Evolutionary conservation across 2,888 invertebrate genomes (phyloP), one percentile per base, ranked within the genome.

Genomic region (Cephus rjabovi): DNA sequence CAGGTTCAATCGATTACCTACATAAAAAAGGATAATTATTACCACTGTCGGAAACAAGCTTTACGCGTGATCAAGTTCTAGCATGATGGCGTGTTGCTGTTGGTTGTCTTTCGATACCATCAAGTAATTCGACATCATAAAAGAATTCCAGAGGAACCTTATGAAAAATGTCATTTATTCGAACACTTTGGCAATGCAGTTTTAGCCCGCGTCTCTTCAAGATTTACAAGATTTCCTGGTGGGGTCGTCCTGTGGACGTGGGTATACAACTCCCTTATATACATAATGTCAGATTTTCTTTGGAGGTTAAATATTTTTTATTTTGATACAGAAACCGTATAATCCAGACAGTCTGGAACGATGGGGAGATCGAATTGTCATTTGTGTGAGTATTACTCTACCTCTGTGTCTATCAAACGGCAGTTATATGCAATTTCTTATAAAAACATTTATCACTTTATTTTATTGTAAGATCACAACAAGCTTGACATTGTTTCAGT

Each of bases 361-460:
- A 92, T 95, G 95, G 93, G 95, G 96, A 56, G 95, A 97, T 86
- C 95, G 95, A 90, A 92, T 96, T 34, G 93, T 97, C 68, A 93
- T 94, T 82, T 93, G 94, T 69, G 95, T 96, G 92, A 94, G 94
- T 91, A 81, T 84, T 56, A 75, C 37, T 9, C 69, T 15, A 15
- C 15, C 4, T 40, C 40, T 40, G 15, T 40, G 15, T 40, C 15
- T 40, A 6, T 15, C 69, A 37, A 77, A 77, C 69, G 68, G 56
- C 76, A 75, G 71, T 74, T 75, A 68, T 12, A 77, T 77, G 31
- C 75, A 11, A 69, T 34, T n/a, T 70, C 23, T 74, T 69, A 40
- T 76, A 77, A 70, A 30, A 75, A 34, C 1, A 40, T 40, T 75
- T 15, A 37, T 35, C 37, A 40, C 40, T 40, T 40, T 6, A 40